A percentile compares a stretch with the other conserved stretches of the same genome.
Evolutionary conservation across 2,888 invertebrate species (phyloP).

Genomic region (Artemia sinica): DNA sequence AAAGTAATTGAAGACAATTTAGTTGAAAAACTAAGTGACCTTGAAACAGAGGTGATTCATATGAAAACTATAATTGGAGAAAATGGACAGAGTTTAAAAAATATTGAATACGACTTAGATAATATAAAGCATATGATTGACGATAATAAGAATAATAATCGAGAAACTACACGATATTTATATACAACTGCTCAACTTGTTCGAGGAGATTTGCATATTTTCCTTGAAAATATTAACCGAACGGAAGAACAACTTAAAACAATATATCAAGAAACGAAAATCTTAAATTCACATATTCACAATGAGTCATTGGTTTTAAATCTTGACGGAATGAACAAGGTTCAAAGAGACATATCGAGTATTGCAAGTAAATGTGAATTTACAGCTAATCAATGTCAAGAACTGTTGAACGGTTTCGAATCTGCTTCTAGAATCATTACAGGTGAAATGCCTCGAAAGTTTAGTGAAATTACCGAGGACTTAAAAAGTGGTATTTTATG

Average conservation of each 20-base stretch:
- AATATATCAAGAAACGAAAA: background rate
- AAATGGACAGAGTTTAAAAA: background rate
- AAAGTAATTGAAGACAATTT: background rate
- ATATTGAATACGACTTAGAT: constrained; percentile 1
- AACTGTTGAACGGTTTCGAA: background rate
- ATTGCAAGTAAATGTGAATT: background rate
- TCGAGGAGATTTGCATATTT: constrained; percentile 1
- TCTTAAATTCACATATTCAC: background rate
- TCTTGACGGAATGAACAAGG: background rate
- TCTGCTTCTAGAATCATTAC: constrained; percentile 6
- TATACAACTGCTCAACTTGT: background rate
- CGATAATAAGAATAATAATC: background rate
- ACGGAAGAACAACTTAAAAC: background rate
- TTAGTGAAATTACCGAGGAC: constrained; percentile 9
- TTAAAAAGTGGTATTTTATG: background rate
- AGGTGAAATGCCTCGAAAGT: constrained; percentile 11
- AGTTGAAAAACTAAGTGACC: background rate
- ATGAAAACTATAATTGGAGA: background rate
- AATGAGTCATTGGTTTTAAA: background rate
- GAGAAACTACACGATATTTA: constrained; percentile 3
- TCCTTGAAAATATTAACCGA: background rate
- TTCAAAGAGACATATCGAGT: background rate
- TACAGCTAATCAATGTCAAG: background rate
- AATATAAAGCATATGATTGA: background rate
- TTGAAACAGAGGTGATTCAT: background rate